Conservation (phyloP, 2,113 vertebrate genomes). For the Lampris megalopsis region DNA sequence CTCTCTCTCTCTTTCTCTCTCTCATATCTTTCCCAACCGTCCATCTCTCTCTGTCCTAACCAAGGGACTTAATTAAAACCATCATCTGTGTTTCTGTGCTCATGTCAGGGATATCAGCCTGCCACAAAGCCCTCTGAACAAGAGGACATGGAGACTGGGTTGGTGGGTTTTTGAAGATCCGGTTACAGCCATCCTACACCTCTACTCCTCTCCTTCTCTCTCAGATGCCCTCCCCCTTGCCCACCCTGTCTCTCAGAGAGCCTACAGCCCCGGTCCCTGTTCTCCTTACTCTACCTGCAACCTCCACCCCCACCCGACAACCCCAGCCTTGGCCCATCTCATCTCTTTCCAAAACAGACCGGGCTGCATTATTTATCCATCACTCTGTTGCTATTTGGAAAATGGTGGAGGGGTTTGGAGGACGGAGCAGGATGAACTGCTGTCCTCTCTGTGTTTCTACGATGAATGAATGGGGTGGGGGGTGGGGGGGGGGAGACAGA, state of each 20-base stretch:
- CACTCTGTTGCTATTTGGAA: constrained; percentile 61
- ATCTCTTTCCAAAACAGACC: constrained; percentile 56
- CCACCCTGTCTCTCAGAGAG: constrained; percentile 30
- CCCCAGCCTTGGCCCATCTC: constrained; percentile 42
- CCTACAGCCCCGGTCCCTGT: constrained; percentile 44
- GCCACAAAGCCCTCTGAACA: constrained; percentile 65
- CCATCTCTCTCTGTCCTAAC: constrained; percentile 57
- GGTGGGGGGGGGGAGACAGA: not conserved
- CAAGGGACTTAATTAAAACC: constrained; percentile 72
- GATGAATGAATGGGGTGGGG: not conserved
- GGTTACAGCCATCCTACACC: constrained; percentile 73
- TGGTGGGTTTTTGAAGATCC: constrained; percentile 41
- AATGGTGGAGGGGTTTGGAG: constrained; percentile 34
- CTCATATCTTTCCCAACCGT: constrained; percentile 21
- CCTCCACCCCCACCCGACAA: not conserved
- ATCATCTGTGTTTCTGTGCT: constrained; percentile 62
- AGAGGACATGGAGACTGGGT: constrained; percentile 25
- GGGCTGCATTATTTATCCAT: constrained; percentile 69
- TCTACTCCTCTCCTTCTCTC: constrained; percentile 56
- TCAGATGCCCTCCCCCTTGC: constrained; percentile 28
- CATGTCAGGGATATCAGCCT: constrained; percentile 73
- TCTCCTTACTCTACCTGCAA: not conserved
- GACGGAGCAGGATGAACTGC: constrained; percentile 5
- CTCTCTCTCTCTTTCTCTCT: not conserved
- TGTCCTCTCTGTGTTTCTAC: constrained; percentile 11